Base-by-base conservation (phyloP, 1,140 invertebrate species). In the Mycetomoellerius zeteki region DNA sequence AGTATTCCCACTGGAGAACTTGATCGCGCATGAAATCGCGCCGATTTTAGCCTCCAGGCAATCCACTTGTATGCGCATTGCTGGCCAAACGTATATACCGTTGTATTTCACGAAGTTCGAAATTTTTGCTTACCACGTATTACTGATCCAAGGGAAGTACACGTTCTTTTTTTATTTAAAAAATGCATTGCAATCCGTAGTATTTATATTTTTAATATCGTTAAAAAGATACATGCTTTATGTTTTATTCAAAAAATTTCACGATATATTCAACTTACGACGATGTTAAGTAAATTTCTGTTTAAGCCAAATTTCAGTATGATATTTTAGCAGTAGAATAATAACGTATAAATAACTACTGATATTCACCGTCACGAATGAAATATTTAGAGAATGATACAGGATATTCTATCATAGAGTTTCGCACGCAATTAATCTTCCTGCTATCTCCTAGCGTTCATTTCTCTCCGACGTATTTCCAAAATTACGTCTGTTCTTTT, bases 401-500 rank as follows among this genome's bases (percentile, higher is more conserved):
- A 60, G 47, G 69, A 62, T 75, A 75, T 75, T 84, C 43, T 54
- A 73, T 84, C 69, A 73, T 33, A 30, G 37, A 47, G 37, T 47
- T 60, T 84, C 69, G 37, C 56, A 75, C 69, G 80, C 71, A 84
- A 84, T 84, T 84, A 84, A 84, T 84, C 80, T 84, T 84, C 14
- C 27, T n/a, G 27, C 69, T 84, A 84, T 47, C 33, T 33, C n/a
- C 37, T 60, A 47, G 14, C 52, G 33, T 73, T 82, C 67, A 47
- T 27, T 30, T 60, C 37, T 12, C 69, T 62, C 69, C 37, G 80
- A 84, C 69, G 69, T 62, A 62, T 84, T 75, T 73, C 80, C 80
- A 84, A 84, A 84, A 84, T 84, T 73, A 84, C 80, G 80, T 84
- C 80, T 84, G 80, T 75, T 84, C 80, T 84, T 84, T 84, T 75